phyloP scores from a whole-genome alignment of 2,113 vertebrate genomes.

The Hyperoodon ampullatus region DNA sequence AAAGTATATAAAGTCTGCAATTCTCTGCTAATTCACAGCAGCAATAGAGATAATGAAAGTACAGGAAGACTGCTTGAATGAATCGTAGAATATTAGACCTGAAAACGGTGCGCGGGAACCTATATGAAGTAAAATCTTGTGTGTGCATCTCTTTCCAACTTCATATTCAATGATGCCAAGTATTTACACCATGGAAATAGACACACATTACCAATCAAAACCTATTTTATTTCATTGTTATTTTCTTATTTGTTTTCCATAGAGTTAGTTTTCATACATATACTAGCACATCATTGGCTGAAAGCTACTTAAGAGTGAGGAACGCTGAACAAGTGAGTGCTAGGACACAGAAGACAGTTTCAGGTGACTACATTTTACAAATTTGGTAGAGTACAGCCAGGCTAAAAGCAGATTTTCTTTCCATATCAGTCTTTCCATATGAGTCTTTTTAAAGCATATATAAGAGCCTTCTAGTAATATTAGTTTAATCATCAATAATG shows the following conservation, averaged over 20 bases:
- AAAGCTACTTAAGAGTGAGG: neutral
- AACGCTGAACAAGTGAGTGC: neutral
- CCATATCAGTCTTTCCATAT: neutral
- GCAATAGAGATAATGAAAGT: neutral
- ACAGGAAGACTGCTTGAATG: neutral
- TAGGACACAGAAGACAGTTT: neutral
- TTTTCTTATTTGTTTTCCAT: neutral
- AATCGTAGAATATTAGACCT: neutral
- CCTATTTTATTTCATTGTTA: neutral
- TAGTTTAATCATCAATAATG: neutral
- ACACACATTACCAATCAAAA: neutral
- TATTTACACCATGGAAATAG: neutral
- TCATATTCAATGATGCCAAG: neutral
- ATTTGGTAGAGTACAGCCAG: neutral
- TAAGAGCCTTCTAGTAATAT: neutral
- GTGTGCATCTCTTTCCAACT: neutral
- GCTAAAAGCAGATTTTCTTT: neutral
- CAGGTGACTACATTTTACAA: neutral
- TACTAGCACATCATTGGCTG: neutral
- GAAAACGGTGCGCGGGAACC: neutral
- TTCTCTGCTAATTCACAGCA: neutral
- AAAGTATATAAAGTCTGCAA: neutral
- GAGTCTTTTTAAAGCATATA: neutral
- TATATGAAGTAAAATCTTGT: neutral
- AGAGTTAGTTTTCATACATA: neutral